phyloP scores from a whole-genome alignment of 2,797 vertebrate species.

The Lycodopsis pacificus region DNA sequence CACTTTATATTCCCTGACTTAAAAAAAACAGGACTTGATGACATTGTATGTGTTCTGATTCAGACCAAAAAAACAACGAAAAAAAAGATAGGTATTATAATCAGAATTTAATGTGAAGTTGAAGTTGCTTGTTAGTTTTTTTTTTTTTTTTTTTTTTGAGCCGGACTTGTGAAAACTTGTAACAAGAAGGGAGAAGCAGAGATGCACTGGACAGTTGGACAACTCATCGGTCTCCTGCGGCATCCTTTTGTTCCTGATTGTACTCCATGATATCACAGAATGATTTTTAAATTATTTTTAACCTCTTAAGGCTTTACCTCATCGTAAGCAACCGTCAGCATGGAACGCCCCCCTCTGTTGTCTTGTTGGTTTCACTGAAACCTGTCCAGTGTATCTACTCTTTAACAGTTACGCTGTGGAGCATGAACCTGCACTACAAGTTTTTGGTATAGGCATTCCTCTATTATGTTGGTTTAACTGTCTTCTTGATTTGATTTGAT shows the following conservation, averaged over 20 bases:
- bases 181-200: slow-evolving; percentile 78
- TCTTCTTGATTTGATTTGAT: slow-evolving; percentile 61
- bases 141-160: slow-evolving; percentile 49
- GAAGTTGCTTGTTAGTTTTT: slow-evolving; percentile 79
- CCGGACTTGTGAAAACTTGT: slow-evolving; percentile 82
- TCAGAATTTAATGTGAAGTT: slow-evolving; percentile 86
- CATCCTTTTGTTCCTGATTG: slow-evolving; percentile 67
- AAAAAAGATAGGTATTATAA: slow-evolving; percentile 79
- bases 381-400: slow-evolving; percentile 82
- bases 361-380: slow-evolving; percentile 51
- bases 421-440: slow-evolving; percentile 78
- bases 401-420: slow-evolving; percentile 70
- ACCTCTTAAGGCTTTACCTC: slow-evolving; percentile 71
- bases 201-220: slow-evolving; percentile 80
- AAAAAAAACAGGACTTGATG: slow-evolving; percentile 80
- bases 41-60: slow-evolving; percentile 86
- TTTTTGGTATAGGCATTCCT: slow-evolving; percentile 86
- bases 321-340: slow-evolving; percentile 47
- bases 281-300: slow-evolving; percentile 68
- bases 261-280: slow-evolving; percentile 59
- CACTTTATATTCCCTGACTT: slow-evolving; percentile 85
- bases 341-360: slow-evolving; percentile 46
- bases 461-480: slow-evolving; percentile 73
- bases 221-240: slow-evolving; percentile 58
- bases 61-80: slow-evolving; percentile 90